These are phyloP conservation scores for Zaprionus nigranus DNA, from an alignment of 1,140 invertebrate genomes.

Conservation along the genomic window DNA sequence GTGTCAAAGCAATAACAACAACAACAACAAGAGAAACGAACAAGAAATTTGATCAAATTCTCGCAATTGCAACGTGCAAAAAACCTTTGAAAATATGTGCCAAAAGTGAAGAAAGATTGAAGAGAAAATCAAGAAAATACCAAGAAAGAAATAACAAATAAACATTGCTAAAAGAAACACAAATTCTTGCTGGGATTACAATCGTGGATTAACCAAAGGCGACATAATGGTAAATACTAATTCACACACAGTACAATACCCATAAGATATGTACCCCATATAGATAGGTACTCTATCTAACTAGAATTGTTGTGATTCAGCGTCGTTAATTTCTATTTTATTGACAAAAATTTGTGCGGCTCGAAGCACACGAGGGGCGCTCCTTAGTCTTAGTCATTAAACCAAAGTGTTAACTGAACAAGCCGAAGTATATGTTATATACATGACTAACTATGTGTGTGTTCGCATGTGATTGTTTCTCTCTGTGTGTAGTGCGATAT, in stretches of 20 bases:
- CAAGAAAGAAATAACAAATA: constrained; percentile 28
- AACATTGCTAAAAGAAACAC: constrained; percentile 29
- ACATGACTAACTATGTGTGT: constrained; percentile 32
- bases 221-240: constrained; percentile 72
- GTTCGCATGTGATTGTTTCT: neutral
- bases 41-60: constrained; percentile 30
- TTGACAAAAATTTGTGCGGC: constrained; percentile 58
- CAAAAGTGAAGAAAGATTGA: constrained; percentile 41
- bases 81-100: constrained; percentile 54
- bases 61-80: constrained; percentile 47
- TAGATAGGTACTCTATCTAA: constrained; percentile 22
- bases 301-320: constrained; percentile 50
- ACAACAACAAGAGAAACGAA: constrained; percentile 21
- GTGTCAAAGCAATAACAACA: constrained; percentile 11
- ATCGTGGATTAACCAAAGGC: constrained; percentile 48
- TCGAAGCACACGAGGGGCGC: constrained; percentile 50
- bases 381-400: constrained; percentile 82
- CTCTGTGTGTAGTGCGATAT: constrained; percentile 51
- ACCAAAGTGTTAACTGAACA: constrained; percentile 57
- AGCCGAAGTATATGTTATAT: constrained; percentile 31
- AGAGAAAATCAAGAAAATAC: constrained; percentile 11
- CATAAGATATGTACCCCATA: neutral
- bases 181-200: constrained; percentile 44
- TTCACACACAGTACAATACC: constrained; percentile 4
- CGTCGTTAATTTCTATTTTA: constrained; percentile 77